phyloP scores from a whole-genome alignment of 2,797 vertebrate species.

The Lutra lutra region DNA sequence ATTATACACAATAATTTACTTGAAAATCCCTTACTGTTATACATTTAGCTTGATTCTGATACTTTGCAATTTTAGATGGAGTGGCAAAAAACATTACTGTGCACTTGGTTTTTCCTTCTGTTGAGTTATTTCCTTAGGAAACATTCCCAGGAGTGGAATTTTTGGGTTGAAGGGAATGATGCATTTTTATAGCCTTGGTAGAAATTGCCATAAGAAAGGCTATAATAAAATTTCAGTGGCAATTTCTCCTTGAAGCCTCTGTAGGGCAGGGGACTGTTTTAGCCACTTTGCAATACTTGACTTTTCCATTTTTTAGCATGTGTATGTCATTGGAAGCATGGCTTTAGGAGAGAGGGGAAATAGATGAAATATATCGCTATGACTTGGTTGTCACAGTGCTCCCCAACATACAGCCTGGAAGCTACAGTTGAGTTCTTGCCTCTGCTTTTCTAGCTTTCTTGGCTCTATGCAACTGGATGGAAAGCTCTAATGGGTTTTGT shows the following conservation, averaged over 20 bases:
- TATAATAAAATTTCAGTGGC: slow-evolving; percentile 65
- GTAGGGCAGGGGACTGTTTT: slow-evolving; percentile 41
- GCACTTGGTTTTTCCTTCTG: slow-evolving; percentile 44
- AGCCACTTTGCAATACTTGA: neutral
- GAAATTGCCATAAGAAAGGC: slow-evolving; percentile 53
- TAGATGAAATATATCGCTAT: neutral
- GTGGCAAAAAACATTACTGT: neutral
- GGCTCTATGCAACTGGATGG: neutral
- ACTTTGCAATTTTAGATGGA: slow-evolving; percentile 33
- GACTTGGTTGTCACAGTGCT: neutral
- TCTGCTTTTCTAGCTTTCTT: neutral
- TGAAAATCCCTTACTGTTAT: slow-evolving; percentile 43
- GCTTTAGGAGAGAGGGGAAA: neutral
- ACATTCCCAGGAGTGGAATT: slow-evolving; percentile 57
- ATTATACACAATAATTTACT: slow-evolving; percentile 19
- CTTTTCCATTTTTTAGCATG: neutral
- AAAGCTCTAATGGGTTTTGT: neutral
- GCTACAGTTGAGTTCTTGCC: neutral
- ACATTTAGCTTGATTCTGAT: neutral
- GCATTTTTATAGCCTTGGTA: slow-evolving; percentile 62
- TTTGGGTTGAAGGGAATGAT: slow-evolving; percentile 60
- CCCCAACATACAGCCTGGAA: neutral
- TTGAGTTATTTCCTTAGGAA: slow-evolving; percentile 69
- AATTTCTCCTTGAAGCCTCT: slow-evolving; percentile 68
- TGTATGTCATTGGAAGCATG: neutral